A percentile compares a stretch with the other conserved stretches of the same genome.
Conservation (phyloP, 2,797 vertebrate species). For the Hemibagrus guttatus region DNA sequence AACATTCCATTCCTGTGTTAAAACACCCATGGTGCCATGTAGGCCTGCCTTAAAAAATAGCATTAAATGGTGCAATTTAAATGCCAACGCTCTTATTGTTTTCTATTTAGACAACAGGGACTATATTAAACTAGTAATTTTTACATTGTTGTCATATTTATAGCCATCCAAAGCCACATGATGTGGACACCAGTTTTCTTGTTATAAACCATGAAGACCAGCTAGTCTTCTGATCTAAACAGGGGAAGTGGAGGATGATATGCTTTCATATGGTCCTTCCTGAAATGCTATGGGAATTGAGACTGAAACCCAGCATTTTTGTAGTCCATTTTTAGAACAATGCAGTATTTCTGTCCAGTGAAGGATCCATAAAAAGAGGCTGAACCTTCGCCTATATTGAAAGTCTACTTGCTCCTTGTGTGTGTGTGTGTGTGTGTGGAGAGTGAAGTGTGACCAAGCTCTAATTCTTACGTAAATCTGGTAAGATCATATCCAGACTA, state of each 20-base stretch:
- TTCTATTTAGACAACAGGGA: background rate
- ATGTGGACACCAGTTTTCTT: constrained; percentile 36
- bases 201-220: constrained; percentile 44
- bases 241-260: constrained; percentile 21
- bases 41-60: constrained; percentile 15
- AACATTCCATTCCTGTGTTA: constrained; percentile 62
- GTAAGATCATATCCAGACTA: constrained; percentile 42
- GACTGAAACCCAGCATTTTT: constrained; percentile 24
- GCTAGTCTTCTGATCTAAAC: constrained; percentile 42
- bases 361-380: constrained; percentile 2
- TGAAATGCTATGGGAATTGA: constrained; percentile 32
- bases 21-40: constrained; percentile 31
- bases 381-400: background rate
- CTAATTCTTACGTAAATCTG: constrained; percentile 44
- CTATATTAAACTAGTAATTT: background rate
- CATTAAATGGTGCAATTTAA: constrained; percentile 17
- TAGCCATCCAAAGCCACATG: constrained; percentile 48
- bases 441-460: background rate
- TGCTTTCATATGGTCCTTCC: constrained; percentile 37
- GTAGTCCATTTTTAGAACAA: background rate
- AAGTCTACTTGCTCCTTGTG: background rate
- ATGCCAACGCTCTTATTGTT: constrained; percentile 11
- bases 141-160: constrained; percentile 12
- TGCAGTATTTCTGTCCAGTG: constrained; percentile 13
- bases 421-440: background rate